A percentile compares a stretch with the other conserved stretches of the same genome.
Conservation (phyloP, 2,888 invertebrate species). For the Asteroscopus sphinx region DNA sequence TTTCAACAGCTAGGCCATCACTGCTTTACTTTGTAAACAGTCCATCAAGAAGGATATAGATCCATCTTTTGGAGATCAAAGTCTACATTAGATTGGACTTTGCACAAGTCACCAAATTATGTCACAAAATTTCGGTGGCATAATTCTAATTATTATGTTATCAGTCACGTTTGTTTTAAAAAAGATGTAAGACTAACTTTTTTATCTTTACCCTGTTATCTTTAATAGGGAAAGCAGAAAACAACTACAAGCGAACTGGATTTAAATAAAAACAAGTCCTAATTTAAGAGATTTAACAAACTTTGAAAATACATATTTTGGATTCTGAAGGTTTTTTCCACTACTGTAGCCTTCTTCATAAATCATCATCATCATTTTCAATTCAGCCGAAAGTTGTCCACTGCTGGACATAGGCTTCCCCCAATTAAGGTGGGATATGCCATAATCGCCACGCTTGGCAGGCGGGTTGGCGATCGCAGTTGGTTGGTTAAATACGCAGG, state of each 20-base stretch:
- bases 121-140: conserved; percentile 12
- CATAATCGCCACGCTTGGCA: too few relatives aligned
- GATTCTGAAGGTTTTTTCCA: background rate
- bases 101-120: conserved; percentile 16
- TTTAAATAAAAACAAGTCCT: too few relatives aligned
- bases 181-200: background rate
- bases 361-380: background rate
- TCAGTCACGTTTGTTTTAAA: conserved; percentile 28
- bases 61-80: conserved; percentile 3
- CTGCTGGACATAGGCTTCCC: too few relatives aligned
- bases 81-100: conserved; percentile 1
- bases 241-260: background rate
- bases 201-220: background rate
- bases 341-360: background rate
- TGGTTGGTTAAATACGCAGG: too few relatives aligned
- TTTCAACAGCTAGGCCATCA: too few relatives aligned
- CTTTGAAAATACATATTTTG: too few relatives aligned
- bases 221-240: background rate
- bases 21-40: background rate
- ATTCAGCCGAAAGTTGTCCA: background rate
- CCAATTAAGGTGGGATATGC: too few relatives aligned
- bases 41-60: background rate
- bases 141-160: background rate
- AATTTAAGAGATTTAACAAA: too few relatives aligned
- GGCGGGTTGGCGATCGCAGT: too few relatives aligned